These are phyloP conservation scores for Pipistrellus pipistrellus DNA, from an alignment of 2,797 vertebrate genomes.

Conservation along the genomic window DNA sequence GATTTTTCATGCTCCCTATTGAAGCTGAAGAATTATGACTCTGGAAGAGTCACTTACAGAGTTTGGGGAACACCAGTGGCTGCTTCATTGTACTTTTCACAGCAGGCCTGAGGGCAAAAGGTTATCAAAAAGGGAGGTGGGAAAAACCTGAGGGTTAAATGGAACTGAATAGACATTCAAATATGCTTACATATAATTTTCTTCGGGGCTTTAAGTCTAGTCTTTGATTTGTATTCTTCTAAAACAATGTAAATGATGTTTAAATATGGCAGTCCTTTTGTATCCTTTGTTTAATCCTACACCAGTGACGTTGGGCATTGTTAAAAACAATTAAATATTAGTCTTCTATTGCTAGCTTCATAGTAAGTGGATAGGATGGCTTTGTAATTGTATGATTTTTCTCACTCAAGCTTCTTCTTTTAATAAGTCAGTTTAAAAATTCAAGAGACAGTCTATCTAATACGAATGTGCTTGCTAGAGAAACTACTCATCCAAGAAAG, in stretches of 20 bases:
- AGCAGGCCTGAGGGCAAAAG: slow-evolving; percentile 84
- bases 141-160: slow-evolving; percentile 81
- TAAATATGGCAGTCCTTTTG: slow-evolving; percentile 83
- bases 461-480: slow-evolving; percentile 74
- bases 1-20: slow-evolving; percentile 74
- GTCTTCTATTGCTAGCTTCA: slow-evolving; percentile 84
- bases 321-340: slow-evolving; percentile 88
- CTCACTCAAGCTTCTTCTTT: slow-evolving; percentile 80
- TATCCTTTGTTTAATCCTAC: slow-evolving; percentile 85
- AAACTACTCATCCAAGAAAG: slow-evolving; percentile 78
- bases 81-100: slow-evolving; percentile 84
- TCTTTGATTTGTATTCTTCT: slow-evolving; percentile 85
- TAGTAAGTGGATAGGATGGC: slow-evolving; percentile 82
- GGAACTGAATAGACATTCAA: slow-evolving; percentile 84
- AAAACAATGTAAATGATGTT: slow-evolving; percentile 81
- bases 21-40: slow-evolving; percentile 78
- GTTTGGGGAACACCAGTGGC: slow-evolving; percentile 76
- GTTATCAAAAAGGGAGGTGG: slow-evolving; percentile 82
- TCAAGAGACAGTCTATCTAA: slow-evolving; percentile 82
- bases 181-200: slow-evolving; percentile 85
- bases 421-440: slow-evolving; percentile 84
- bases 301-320: slow-evolving; percentile 84
- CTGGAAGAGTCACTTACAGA: slow-evolving; percentile 68
- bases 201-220: slow-evolving; percentile 80
- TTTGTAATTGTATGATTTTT: slow-evolving; percentile 83